Percentiles rank a stretch among this genome's conserved stretches.
These are phyloP conservation scores for Pachyrhynchus sulphureomaculatus DNA, from an alignment of 1,140 invertebrate species.

Conservation along the genomic window DNA sequence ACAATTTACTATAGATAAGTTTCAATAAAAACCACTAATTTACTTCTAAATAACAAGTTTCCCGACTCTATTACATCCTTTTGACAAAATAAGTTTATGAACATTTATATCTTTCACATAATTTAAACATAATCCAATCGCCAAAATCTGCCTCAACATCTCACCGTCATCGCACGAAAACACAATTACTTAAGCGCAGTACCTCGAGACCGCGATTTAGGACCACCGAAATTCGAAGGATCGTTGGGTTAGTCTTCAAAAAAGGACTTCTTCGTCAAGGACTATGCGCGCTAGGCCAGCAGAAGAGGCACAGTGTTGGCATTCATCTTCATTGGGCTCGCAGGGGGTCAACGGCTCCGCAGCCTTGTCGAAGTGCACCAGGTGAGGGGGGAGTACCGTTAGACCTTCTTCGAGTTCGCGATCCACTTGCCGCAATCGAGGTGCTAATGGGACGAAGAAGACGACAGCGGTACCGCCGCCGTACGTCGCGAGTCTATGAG, in stretches of 20 bases:
- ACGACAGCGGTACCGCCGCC: neutral
- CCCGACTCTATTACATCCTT: neutral
- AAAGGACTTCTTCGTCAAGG: constrained; percentile 11
- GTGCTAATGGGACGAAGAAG: constrained; percentile 22
- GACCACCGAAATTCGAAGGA: constrained; percentile 6
- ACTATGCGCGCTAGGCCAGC: constrained; percentile 24
- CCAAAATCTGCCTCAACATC: neutral
- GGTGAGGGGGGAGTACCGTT: constrained; percentile 26
- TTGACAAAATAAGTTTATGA: neutral
- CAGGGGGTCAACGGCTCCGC: constrained; percentile 28
- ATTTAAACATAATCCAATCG: neutral
- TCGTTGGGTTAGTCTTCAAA: neutral
- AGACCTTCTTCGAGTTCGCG: constrained; percentile 28
- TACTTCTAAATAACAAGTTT: neutral
- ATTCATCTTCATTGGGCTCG: constrained; percentile 18
- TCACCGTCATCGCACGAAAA: neutral
- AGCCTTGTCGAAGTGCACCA: constrained; percentile 22
- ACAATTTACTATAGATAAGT: constrained; percentile 2
- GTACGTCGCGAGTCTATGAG: too few species aligned
- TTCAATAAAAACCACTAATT: constrained; percentile 1
- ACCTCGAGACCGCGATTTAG: neutral
- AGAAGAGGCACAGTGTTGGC: constrained; percentile 27
- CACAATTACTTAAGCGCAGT: neutral
- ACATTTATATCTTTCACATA: neutral
- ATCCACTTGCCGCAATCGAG: constrained; percentile 19